Base-by-base conservation (phyloP, 2,113 vertebrate species). In the Plestiodon gilberti region DNA sequence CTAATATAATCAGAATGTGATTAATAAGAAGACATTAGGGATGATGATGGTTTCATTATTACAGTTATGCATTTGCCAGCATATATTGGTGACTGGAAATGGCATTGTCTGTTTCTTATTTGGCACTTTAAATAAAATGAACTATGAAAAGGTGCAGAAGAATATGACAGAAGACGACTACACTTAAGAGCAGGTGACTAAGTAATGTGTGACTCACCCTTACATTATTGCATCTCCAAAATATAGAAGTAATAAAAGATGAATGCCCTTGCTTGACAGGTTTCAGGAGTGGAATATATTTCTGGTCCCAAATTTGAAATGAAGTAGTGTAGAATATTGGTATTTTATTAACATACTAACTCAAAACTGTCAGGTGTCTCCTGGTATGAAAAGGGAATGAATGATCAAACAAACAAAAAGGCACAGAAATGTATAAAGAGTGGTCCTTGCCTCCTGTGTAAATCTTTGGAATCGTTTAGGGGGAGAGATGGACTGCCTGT, bases 1-100 rank as follows among this genome's bases (percentile, higher is more conserved):
- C 71, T 90, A 93, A 92, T 90, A 91, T 87, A 93, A 95, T 93
- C 85, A 86, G 85, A 88, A 90, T 93, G 89, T 93, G 91, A 94
- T 92, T 95, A 93, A 94, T 93, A 93, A 85, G 90, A 74, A 91
- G 90, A 78, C 93, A 92, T 95, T 94, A 93, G 88, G 86, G 91
- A 91, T 92, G 79, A 82, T 93, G 92, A 93, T 86, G 81, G 78
- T 84, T 84, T 87, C 77, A 75, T 95, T 95, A 94, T 92, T 92
- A 48, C 79, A 87, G 80, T 86, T 92, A 88, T 92, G 85, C 93
- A 40, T 95, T 95, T 91, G 80, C 84, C 89, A 85, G 78, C 1
- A 0, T 83, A 80, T 92, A 90, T 89, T 93, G 90, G 91, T 90
- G 43, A 61, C 88, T 94, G 87, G 65, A 89, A 91, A 78, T 80